These are phyloP conservation scores for Leptatherina wallacei DNA, from an alignment of 2,797 vertebrate species.

Conservation along the genomic window DNA sequence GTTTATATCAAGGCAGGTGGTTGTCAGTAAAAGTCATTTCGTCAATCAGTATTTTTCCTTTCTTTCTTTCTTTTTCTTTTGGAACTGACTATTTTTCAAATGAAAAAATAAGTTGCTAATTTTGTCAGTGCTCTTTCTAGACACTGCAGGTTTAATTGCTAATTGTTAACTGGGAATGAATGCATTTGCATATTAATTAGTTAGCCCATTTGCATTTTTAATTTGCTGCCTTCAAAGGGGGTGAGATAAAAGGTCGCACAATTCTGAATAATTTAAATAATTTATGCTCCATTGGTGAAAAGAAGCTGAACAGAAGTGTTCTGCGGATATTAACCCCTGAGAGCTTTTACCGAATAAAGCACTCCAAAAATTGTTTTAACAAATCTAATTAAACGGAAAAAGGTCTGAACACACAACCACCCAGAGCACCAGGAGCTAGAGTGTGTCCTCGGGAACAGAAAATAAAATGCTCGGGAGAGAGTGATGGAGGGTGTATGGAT, in stretches of 20 bases:
- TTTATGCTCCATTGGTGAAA: conserved; percentile 99
- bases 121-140: conserved; percentile 99
- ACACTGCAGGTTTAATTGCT: conserved; percentile 99
- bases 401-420: conserved; percentile 86
- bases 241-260: conserved; percentile 99
- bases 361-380: conserved; percentile 91
- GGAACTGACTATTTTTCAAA: conserved; percentile 95
- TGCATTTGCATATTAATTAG: conserved; percentile 99
- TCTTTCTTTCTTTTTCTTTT: conserved; percentile 87
- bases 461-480: conserved; percentile 74
- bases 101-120: conserved; percentile 99
- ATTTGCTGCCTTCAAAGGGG: conserved; percentile 99
- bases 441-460: conserved; percentile 81
- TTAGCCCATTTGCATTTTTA: conserved; percentile 99
- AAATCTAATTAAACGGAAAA: conserved; percentile 91
- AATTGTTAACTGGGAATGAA: conserved; percentile 99
- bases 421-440: conserved; percentile 81
- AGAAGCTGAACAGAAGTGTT: conserved; percentile 99
- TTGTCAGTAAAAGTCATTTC: conserved; percentile 96
- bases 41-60: conserved; percentile 92
- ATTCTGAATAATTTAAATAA: conserved; percentile 99
- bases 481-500: conserved; percentile 71
- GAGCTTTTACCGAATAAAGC: conserved; percentile 90
- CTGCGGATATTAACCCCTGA: conserved; percentile 99
- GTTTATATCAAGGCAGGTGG: conserved; percentile 82